Evolutionary conservation across 2,113 vertebrate species (phyloP).

Genomic region (Eulemur rufifrons): DNA sequence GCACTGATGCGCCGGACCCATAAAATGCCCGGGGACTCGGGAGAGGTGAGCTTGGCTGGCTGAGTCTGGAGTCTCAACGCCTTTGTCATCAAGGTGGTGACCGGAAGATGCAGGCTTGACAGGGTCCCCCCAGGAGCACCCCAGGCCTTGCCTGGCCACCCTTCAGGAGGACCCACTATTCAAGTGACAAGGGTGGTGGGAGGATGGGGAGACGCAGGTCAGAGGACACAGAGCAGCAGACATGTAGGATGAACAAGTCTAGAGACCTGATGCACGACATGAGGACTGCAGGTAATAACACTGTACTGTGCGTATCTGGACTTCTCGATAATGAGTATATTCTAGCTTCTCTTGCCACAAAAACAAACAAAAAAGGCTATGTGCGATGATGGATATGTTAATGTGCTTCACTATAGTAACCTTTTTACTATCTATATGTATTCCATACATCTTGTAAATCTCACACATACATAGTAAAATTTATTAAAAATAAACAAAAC

Average conservation of each 20-base stretch:
- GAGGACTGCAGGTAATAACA: background rate
- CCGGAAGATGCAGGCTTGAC: background rate
- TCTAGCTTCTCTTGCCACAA: background rate
- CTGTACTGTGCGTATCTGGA: background rate
- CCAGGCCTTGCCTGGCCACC: background rate
- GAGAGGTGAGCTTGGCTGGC: background rate
- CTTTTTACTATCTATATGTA: background rate
- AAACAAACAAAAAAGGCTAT: background rate
- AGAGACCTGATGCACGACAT: fast-evolving
- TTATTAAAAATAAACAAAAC: background rate
- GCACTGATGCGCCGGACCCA: fast-evolving
- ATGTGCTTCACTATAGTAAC: background rate
- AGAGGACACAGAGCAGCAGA: background rate
- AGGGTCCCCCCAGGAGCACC: background rate
- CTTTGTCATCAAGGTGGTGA: constrained; percentile 8
- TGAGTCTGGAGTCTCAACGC: background rate
- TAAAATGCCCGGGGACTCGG: background rate
- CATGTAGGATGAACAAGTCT: background rate
- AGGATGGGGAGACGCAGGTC: background rate
- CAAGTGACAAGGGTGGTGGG: background rate
- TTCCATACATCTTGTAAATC: background rate
- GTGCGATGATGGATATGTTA: background rate
- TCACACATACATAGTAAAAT: background rate
- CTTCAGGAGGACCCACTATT: background rate
- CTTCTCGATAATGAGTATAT: background rate